Evolutionary conservation across 1,140 invertebrate species (phyloP), one percentile per base, ranked within the genome.

Genomic region (Ptiloglossa arizonensis): DNA sequence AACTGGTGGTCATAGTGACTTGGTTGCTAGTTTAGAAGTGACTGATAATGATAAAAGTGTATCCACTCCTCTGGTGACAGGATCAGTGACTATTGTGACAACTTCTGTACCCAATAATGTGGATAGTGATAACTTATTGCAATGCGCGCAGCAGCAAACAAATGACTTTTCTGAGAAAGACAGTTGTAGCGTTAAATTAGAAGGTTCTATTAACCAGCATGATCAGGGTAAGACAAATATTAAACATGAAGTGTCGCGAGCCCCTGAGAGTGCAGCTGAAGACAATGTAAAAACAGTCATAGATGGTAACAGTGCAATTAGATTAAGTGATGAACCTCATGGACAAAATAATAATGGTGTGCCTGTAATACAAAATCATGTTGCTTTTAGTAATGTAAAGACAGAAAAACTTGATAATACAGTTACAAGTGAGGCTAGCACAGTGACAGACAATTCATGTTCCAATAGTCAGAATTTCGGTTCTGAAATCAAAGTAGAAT

Each of bases 341-440:
- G 83, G 86, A 87, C 88, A 90, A 60, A 91, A 87, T 88, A 92
- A 87, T 67, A 91, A 90, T 84, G 85, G 88, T 89, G 90, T 91
- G 90, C 88, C 90, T 90, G 87, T 91, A 88, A 87, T 91, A 82
- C 88, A 90, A 87, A 92, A 92, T 90, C 90, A 92, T 81, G 82
- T 91, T 85, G 86, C 86, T 83, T 90, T 87, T 86, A 78, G 70
- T 89, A 87, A 86, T 54, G 56, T 87, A 80, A 89, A 87, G 63
- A 79, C 85, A 8, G 88, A 88, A 46, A 89, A 88, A 66, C 71
- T 70, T 38, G 87, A 89, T 68, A 79, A 74, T 71, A 73, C 62
- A 29, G 19, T 79, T 73, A 56, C 63, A 67, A 87, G 79, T 17
- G 71, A 76, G 54, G 46, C 35, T 80, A 78, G 46, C 15, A 69